Conservation (phyloP, 2,113 vertebrate species). For the Hirundichthys speculiger region DNA sequence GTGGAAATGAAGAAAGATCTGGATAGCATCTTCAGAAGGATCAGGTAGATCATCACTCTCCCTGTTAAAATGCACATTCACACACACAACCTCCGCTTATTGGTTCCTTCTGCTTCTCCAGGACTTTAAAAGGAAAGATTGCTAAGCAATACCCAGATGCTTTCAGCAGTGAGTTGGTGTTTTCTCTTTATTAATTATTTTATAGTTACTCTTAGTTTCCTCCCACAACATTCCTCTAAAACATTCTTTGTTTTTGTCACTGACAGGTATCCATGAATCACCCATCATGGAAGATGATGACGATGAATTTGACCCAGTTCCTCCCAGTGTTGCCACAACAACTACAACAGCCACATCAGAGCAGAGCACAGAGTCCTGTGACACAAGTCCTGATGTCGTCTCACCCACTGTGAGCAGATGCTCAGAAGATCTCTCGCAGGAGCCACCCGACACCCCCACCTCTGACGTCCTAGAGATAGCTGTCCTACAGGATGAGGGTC, state of each 20-base stretch:
- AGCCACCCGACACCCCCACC: slow-evolving; percentile 79
- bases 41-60: slow-evolving; percentile 78
- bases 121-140: slow-evolving; percentile 93
- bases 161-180: slow-evolving; percentile 91
- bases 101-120: slow-evolving; percentile 57
- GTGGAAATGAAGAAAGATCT: slow-evolving; percentile 98
- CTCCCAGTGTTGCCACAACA: slow-evolving; percentile 79
- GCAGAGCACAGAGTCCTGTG: slow-evolving; percentile 94
- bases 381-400: slow-evolving; percentile 91
- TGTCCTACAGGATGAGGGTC: slow-evolving; percentile 77
- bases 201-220: background rate
- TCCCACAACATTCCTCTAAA: background rate
- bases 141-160: slow-evolving; percentile 95
- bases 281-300: slow-evolving; percentile 89
- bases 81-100: background rate
- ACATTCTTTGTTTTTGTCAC: background rate
- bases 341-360: slow-evolving; percentile 89
- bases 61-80: background rate
- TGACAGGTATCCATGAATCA: slow-evolving; percentile 87
- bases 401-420: slow-evolving; percentile 90
- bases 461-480: slow-evolving; percentile 79
- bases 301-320: slow-evolving; percentile 88
- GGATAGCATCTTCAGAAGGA: slow-evolving; percentile 94
- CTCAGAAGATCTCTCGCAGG: slow-evolving; percentile 92
- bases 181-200: slow-evolving; percentile 5